Base-by-base conservation (phyloP, 1,140 invertebrate species). In the Zophobas atratus region DNA sequence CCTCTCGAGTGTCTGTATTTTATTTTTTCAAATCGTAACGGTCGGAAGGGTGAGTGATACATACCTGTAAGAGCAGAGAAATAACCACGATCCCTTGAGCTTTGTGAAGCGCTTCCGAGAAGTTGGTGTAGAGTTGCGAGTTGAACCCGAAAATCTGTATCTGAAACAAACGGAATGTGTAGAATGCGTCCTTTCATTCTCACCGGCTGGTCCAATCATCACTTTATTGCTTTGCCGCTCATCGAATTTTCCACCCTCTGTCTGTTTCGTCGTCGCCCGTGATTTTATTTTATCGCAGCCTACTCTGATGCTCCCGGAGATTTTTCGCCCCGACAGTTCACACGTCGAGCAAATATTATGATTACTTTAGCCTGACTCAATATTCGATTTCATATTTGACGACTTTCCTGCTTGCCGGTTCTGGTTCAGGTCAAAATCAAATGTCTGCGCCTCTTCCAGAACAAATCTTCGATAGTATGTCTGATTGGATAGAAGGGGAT, bases 141-240 rank as follows among this genome's bases (percentile, higher is more conserved):
- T 98, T 98, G 91, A 96, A 98, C 82, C 95, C 95, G 87, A 96
- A 95, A 89, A 97, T 95, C 90, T 97, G 96, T 84, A 97, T 94
- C 96, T 97, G 91, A 75, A 90, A 90, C 85, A 89, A 90, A 85
- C 55, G 76, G 77, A 78, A 80, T 80, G 77, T 79, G 77, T 71
- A 82, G 80, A 79, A 81, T 81, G 78, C 75, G 67, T 75, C 70
- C 72, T 79, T 78, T 75, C 77, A 77, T 79, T 76, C 77, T 77
- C 79, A 67, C 71, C 77, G 77, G 71, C 80, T 75, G 75, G 48
- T 75, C 78, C 81, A 83, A 83, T 83, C 82, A 83, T 83, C 79
- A 75, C 78, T 82, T 83, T 83, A 83, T 83, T 81, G 82, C 81
- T 81, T 80, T 80, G 78, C 48, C 76, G 78, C 76, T 79, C 79